A percentile compares a stretch with the other conserved stretches of the same genome.
Evolutionary conservation across 2,113 vertebrate genomes (phyloP).

Genomic region (Corythornis cristatus): DNA sequence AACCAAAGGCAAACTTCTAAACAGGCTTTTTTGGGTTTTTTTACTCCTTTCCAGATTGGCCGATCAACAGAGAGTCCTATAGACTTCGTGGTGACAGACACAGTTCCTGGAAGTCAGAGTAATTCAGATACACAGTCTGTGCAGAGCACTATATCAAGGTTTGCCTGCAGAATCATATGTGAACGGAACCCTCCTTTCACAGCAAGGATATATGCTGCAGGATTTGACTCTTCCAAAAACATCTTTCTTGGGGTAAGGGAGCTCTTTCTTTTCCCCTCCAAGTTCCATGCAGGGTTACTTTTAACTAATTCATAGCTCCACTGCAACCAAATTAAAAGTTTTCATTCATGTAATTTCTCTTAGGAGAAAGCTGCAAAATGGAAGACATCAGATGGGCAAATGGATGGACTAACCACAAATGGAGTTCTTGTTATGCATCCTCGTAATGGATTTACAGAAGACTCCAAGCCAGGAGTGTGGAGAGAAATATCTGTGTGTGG

Average conservation of each 20-base stretch:
- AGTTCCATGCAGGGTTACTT: neutral
- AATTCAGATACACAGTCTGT: constrained; percentile 94
- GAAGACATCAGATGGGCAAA: constrained; percentile 94
- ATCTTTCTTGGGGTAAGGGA: constrained; percentile 96
- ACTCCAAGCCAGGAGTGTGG: constrained; percentile 97
- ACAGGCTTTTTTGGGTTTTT: neutral
- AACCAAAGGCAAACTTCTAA: neutral
- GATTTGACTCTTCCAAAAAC: constrained; percentile 98
- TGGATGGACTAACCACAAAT: constrained; percentile 98
- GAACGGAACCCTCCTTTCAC: constrained; percentile 93
- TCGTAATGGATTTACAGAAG: constrained; percentile 92
- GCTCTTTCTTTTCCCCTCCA: neutral
- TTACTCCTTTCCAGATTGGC: constrained; percentile 84
- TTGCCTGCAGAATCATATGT: constrained; percentile 97
- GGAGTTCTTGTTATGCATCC: constrained; percentile 99
- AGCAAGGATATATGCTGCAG: constrained; percentile 96
- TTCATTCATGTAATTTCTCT: neutral
- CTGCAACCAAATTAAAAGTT: neutral
- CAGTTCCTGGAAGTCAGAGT: constrained; percentile 93
- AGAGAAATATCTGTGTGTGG: constrained; percentile 98
- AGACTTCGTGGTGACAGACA: constrained; percentile 98
- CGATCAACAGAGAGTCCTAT: constrained; percentile 97
- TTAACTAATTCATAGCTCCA: neutral
- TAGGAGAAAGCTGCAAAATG: constrained; percentile 99
- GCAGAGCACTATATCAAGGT: constrained; percentile 98